A percentile compares a stretch with the other conserved stretches of the same genome.
Evolutionary conservation across 2,797 vertebrate genomes (phyloP).

Genomic region (Coluber constrictor): DNA sequence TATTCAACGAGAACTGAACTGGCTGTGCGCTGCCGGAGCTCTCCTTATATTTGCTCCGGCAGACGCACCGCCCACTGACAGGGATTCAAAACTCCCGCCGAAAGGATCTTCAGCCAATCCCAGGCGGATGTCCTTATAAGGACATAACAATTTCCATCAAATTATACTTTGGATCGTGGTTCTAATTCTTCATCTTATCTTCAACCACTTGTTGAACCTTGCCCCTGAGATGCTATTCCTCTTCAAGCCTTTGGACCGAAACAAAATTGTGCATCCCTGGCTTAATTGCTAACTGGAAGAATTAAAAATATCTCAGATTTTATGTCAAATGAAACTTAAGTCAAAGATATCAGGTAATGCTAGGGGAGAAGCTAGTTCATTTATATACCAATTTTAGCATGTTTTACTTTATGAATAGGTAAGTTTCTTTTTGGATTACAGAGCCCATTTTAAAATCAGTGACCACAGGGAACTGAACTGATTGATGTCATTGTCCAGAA

Average conservation of each 20-base stretch:
- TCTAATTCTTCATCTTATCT: not conserved
- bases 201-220: not conserved
- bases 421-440: not conserved
- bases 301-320: not conserved
- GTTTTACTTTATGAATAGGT: not conserved
- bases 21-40: too few species aligned
- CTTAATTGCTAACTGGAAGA: not conserved
- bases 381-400: not conserved
- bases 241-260: not conserved
- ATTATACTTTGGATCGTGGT: not conserved
- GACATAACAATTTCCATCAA: too few species aligned
- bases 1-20: too few species aligned
- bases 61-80: too few species aligned
- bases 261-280: not conserved
- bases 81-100: too few species aligned
- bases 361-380: not conserved
- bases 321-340: not conserved
- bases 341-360: not conserved
- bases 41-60: too few species aligned
- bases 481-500: not conserved
- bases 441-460: not conserved
- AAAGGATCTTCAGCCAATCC: too few species aligned
- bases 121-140: too few species aligned
- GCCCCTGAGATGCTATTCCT: not conserved
- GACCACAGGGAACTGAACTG: not conserved